These are phyloP conservation scores for Ailurus styani DNA, from an alignment of 2,113 vertebrate genomes.

Conservation along the genomic window DNA sequence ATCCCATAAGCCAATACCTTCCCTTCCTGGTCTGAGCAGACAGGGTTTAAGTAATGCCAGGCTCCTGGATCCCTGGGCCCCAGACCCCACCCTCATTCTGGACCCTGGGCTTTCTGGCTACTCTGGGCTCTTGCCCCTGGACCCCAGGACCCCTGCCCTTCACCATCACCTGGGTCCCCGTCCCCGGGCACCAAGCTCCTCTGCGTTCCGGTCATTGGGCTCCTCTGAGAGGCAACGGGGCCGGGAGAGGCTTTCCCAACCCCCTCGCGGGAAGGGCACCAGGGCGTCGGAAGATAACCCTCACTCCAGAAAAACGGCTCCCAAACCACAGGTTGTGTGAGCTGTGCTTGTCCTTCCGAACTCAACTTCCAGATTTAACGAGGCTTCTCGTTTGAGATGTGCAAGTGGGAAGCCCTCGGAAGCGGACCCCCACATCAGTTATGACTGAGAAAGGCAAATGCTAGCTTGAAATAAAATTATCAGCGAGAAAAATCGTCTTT, in stretches of 20 bases:
- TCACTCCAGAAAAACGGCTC: background rate
- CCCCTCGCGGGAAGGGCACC: background rate
- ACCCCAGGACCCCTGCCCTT: background rate
- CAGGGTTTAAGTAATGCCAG: background rate
- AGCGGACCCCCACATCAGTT: background rate
- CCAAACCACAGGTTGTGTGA: background rate
- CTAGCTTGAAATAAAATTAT: background rate
- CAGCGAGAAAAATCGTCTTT: background rate
- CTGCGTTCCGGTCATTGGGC: background rate
- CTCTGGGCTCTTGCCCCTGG: background rate
- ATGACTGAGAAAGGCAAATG: background rate
- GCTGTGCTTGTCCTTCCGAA: background rate
- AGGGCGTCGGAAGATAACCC: fast-evolving
- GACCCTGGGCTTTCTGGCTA: background rate
- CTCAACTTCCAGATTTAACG: background rate
- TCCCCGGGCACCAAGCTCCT: background rate
- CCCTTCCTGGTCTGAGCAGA: background rate
- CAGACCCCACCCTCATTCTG: background rate
- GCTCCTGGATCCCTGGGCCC: background rate
- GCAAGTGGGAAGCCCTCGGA: background rate
- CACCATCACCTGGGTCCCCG: background rate
- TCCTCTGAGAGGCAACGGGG: background rate
- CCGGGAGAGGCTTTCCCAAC: background rate
- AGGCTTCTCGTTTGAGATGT: background rate
- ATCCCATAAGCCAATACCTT: no score